Evolutionary conservation across 2,888 invertebrate species (phyloP).

Genomic region (Colletes collaris): DNA sequence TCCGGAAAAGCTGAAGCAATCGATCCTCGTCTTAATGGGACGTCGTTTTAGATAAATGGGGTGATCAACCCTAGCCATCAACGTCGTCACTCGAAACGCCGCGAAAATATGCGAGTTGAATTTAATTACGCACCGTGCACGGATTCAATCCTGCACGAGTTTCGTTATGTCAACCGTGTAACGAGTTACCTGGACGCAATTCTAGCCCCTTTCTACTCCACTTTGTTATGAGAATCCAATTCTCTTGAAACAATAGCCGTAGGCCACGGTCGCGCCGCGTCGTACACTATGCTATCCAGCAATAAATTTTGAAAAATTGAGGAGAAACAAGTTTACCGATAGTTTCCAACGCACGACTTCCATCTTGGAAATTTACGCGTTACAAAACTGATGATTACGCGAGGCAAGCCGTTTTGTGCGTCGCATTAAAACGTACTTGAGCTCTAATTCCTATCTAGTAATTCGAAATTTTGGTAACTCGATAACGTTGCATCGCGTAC

Average conservation of each 20-base stretch:
- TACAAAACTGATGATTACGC: not conserved
- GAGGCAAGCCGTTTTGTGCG: too few species aligned
- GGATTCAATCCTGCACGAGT: conserved; percentile 20
- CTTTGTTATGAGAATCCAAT: conserved; percentile 46
- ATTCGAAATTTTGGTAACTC: too few species aligned
- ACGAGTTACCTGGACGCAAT: conserved; percentile 49
- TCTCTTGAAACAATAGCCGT: conserved; percentile 33
- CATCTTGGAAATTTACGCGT: not conserved
- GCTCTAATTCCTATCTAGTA: too few species aligned
- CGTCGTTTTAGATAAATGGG: conserved; percentile 75
- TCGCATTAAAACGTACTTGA: too few species aligned
- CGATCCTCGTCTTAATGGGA: conserved; percentile 73
- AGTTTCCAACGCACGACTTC: not conserved
- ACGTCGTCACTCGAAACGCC: conserved; percentile 56
- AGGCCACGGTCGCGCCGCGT: conserved; percentile 32
- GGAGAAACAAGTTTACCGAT: not conserved
- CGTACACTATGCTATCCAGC: conserved; percentile 44
- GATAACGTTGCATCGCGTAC: too few species aligned
- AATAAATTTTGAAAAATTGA: not conserved
- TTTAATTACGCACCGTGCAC: conserved; percentile 63
- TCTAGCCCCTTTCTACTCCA: not conserved
- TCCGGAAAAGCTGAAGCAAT: conserved; percentile 49
- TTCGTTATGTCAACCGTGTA: conserved; percentile 49
- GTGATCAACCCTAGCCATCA: conserved; percentile 46
- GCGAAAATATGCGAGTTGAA: conserved; percentile 75